Conservation (phyloP, 2,797 vertebrate species). For the Clarias platycephalus region DNA sequence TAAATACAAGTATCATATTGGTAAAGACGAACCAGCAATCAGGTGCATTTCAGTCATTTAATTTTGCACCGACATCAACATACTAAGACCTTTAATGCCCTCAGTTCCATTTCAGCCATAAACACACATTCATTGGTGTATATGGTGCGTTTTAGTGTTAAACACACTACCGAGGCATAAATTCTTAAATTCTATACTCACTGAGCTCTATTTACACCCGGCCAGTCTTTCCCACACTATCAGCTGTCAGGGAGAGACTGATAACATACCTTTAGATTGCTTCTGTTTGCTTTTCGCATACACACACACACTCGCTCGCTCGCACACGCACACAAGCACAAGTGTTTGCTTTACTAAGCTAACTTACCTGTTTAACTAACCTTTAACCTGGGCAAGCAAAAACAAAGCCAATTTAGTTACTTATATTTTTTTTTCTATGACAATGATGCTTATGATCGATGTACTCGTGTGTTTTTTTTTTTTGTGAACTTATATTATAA, state of each 20-base stretch:
- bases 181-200: slow-evolving; percentile 32
- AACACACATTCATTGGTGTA: neutral
- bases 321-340: slow-evolving; percentile 14
- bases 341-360: neutral
- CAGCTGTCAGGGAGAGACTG: slow-evolving; percentile 34
- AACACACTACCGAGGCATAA: slow-evolving; percentile 1
- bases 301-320: slow-evolving; percentile 1
- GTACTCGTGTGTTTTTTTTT: too few relatives aligned
- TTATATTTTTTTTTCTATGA: neutral
- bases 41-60: neutral
- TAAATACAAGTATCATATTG: neutral
- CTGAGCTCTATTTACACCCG: slow-evolving; percentile 34
- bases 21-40: too few relatives aligned
- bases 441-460: neutral
- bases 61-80: neutral
- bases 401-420: neutral
- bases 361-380: neutral
- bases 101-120: neutral
- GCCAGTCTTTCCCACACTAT: slow-evolving; percentile 46
- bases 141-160: slow-evolving; percentile 9
- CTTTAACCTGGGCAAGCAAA: neutral
- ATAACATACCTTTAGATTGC: slow-evolving; percentile 10
- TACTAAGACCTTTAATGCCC: neutral
- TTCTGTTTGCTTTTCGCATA: slow-evolving; percentile 35
- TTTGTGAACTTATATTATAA: too few relatives aligned